Base-by-base conservation (phyloP, 1,140 invertebrate genomes). In the Eumaeus atala region DNA sequence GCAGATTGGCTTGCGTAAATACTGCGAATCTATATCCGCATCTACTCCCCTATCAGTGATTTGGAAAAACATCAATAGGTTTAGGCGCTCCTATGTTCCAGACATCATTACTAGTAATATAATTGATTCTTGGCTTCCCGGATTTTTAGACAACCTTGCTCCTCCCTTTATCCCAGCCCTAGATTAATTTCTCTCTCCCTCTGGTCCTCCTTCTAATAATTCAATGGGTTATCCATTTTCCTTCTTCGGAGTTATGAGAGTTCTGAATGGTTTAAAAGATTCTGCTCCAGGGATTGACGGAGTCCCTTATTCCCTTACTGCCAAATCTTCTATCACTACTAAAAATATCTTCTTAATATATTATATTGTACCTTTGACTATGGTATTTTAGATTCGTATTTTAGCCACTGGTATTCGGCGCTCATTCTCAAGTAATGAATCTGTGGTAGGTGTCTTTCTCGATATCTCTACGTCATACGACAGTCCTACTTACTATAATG, bases 391-490 rank as follows among this genome's bases (percentile, higher is more conserved):
- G n/a, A n/a, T n/a, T n/a, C n/a, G n/a, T n/a, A n/a, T n/a, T n/a
- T n/a, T n/a, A n/a, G n/a, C n/a, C n/a, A n/a, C n/a, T n/a, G n/a
- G n/a, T n/a, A n/a, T n/a, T n/a, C n/a, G n/a, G n/a, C n/a, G n/a
- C n/a, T n/a, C n/a, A n/a, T n/a, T n/a, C n/a, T 17, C 42, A 2
- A 28, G 2, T 6, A 28, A 28, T 28, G 21, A 28, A 28, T 28
- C 21, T 28, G 21, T 28, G 2, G 21, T 28, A 12, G 42, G 16
- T 17, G 42, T 44, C 14, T 44, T 44, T 16, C 12, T 63, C 18
- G 66, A 64, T 34, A 57, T 67, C 9, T 37, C 51, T 1, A 21
- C 58, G 9, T 61, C 64, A 1, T 67, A 67, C 52, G 61, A 67
- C 17, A 67, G 65, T 67, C 9, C 17, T 51, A 5, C 38, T 66